A percentile compares a stretch with the other conserved stretches of the same genome.
Conservation (phyloP, 2,113 vertebrate species). For the Vulpes ferrilata region DNA sequence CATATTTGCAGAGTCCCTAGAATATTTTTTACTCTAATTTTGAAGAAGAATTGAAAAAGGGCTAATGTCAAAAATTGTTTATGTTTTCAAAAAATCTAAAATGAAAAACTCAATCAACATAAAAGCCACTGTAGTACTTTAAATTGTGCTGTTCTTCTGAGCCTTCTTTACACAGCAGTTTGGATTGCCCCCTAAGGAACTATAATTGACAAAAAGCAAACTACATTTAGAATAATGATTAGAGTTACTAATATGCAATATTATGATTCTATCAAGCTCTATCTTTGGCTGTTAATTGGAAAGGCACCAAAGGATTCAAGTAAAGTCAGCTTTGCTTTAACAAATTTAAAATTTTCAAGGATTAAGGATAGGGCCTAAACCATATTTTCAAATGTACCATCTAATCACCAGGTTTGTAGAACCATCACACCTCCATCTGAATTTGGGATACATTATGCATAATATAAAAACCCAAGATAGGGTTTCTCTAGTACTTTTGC, state of each 20-base stretch:
- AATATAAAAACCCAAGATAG: not conserved
- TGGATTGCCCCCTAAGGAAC: slow-evolving; percentile 40
- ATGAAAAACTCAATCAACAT: slow-evolving; percentile 31
- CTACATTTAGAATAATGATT: slow-evolving; percentile 59
- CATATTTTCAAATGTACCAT: not conserved
- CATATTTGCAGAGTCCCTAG: not conserved
- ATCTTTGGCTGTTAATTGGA: slow-evolving; percentile 54
- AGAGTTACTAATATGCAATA: slow-evolving; percentile 58
- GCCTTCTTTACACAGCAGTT: slow-evolving; percentile 23
- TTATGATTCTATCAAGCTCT: slow-evolving; percentile 49
- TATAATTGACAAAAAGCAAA: slow-evolving; percentile 67
- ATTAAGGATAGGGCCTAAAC: not conserved
- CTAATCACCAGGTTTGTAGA: not conserved
- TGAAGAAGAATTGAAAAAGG: not conserved
- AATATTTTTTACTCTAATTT: not conserved
- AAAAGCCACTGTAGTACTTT: slow-evolving; percentile 22
- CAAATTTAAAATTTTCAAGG: slow-evolving; percentile 5
- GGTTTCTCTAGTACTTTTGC: not conserved
- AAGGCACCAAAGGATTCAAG: slow-evolving; percentile 40
- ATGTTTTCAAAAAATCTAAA: slow-evolving; percentile 1
- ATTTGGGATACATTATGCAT: not conserved
- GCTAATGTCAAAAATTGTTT: slow-evolving; percentile 15
- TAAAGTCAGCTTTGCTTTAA: slow-evolving; percentile 32
- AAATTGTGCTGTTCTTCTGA: slow-evolving; percentile 48
- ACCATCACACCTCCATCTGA: not conserved